Conservation (phyloP, 1,140 invertebrate species). For the Cryptotermes secundus region DNA sequence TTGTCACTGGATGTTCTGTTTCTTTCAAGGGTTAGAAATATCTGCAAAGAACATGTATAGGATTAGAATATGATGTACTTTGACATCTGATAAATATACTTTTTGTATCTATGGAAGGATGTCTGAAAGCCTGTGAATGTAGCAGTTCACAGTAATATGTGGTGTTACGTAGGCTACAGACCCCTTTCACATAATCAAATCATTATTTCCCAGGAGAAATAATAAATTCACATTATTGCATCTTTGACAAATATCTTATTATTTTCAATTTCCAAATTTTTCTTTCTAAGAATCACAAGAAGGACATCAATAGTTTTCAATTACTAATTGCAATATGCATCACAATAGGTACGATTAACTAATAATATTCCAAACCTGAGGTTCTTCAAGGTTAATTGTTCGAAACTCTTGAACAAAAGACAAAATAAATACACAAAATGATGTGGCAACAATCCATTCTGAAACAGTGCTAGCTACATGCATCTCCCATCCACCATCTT, state of each 20-base stretch:
- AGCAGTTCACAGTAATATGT: too few species aligned
- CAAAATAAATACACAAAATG: constrained; percentile 64
- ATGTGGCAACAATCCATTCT: constrained; percentile 68
- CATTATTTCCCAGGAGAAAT: too few species aligned
- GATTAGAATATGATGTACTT: not conserved
- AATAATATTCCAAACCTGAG: constrained; percentile 37
- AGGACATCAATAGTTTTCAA: too few species aligned
- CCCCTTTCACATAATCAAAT: too few species aligned
- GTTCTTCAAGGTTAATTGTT: constrained; percentile 49
- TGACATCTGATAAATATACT: too few species aligned
- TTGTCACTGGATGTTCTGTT: not conserved
- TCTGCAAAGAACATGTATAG: not conserved
- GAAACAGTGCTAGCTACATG: constrained; percentile 58
- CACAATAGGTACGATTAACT: too few species aligned
- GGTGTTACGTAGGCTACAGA: too few species aligned
- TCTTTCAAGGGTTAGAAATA: constrained; percentile 4
- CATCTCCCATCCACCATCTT: constrained; percentile 57
- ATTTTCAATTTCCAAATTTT: not conserved
- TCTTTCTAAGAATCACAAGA: not conserved
- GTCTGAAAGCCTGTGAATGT: too few species aligned
- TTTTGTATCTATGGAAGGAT: too few species aligned
- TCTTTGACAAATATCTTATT: too few species aligned
- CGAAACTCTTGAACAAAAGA: constrained; percentile 66
- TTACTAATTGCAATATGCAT: too few species aligned
- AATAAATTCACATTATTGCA: too few species aligned